These are phyloP conservation scores for Nesospiza acunhae DNA, from an alignment of 2,113 vertebrate species.

Conservation along the genomic window DNA sequence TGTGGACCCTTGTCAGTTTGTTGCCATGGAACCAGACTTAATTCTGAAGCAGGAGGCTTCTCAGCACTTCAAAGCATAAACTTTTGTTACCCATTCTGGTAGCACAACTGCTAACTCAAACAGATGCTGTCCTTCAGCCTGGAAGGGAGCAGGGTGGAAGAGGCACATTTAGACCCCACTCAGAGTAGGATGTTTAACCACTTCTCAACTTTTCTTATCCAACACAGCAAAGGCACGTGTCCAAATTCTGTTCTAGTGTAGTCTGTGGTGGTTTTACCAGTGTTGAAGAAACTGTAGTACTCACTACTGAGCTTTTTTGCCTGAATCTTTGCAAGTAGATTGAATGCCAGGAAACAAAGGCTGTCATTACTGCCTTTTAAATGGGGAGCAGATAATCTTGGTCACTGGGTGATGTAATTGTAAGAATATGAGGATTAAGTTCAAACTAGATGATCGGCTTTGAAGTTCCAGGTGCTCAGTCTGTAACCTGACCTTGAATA, in stretches of 20 bases:
- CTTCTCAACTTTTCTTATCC: not conserved
- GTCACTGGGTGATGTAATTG: not conserved
- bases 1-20: conserved; percentile 25
- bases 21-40: conserved; percentile 51
- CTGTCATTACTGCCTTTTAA: not conserved
- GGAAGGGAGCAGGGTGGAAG: not conserved
- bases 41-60: conserved; percentile 21
- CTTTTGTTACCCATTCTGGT: conserved; percentile 4
- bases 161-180: not conserved
- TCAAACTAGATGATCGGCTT: not conserved
- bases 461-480: conserved; percentile 10
- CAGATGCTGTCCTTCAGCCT: not conserved
- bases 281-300: not conserved
- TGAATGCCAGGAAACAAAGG: not conserved
- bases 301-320: not conserved
- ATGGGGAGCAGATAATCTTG: not conserved
- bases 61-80: conserved; percentile 21
- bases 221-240: not conserved
- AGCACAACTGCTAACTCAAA: not conserved
- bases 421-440: not conserved
- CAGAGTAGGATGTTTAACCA: not conserved
- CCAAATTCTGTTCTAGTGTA: not conserved
- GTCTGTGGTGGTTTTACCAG: not conserved
- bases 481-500: not conserved
- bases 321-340: not conserved